These are phyloP conservation scores for Polypedilum vanderplanki DNA, from an alignment of 1,140 invertebrate genomes.

Conservation along the genomic window DNA sequence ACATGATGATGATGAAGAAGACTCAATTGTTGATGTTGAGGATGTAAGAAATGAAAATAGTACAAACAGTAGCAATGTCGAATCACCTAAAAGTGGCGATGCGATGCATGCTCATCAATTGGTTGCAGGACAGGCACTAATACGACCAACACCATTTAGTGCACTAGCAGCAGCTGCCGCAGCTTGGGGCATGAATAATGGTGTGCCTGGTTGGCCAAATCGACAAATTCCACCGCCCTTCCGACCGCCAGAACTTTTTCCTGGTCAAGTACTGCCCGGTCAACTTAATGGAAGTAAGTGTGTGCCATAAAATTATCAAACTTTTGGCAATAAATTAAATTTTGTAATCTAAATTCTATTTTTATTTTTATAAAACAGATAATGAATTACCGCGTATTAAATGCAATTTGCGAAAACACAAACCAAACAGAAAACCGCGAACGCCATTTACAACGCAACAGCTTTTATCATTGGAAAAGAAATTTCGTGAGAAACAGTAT, in stretches of 20 bases:
- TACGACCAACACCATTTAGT: conserved; percentile 59
- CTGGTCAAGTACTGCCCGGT: background rate
- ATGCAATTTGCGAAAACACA: conserved; percentile 86
- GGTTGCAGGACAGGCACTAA: conserved; percentile 48
- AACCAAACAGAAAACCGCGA: conserved; percentile 93
- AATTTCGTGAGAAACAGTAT: conserved; percentile 95
- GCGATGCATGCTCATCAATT: conserved; percentile 36
- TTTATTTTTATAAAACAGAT: no score
- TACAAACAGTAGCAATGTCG: conserved; percentile 39
- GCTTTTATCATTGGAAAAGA: conserved; percentile 86
- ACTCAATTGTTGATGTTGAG: conserved; percentile 61
- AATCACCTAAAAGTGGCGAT: conserved; percentile 34
- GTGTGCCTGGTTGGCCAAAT: background rate
- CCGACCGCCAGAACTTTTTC: background rate
- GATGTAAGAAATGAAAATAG: conserved; percentile 52
- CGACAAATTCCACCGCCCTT: conserved; percentile 10
- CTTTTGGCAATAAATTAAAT: background rate
- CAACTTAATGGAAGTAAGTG: conserved; percentile 19
- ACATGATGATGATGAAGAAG: conserved; percentile 49
- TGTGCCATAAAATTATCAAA: background rate
- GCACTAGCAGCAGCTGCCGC: conserved; percentile 57
- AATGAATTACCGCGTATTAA: conserved; percentile 73
- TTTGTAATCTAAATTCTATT: no score
- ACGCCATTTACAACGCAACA: conserved; percentile 98
- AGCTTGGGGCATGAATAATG: conserved; percentile 45